Base-by-base conservation (phyloP, 2,113 vertebrate species). In the Hemibagrus wyckioides region DNA sequence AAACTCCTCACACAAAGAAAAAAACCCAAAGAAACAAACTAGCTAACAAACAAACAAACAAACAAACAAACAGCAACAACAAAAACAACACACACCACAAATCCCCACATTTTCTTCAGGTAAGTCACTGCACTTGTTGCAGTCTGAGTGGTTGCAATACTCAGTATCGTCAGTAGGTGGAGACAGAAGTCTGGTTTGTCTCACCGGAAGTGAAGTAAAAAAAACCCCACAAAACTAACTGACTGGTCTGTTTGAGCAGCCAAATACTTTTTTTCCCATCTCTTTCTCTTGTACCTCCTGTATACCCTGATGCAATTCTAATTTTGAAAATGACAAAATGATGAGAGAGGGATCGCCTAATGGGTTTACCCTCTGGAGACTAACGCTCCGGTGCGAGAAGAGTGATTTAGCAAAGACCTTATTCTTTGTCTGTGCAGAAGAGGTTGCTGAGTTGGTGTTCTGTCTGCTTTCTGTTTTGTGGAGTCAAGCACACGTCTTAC, bases 141-240 rank as follows among this genome's bases (percentile, higher is more conserved):
- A 48, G 23, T 30, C 10, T 75, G 28, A 61, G 67, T 21, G 33
- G 54, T 13, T 82, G 85, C 48, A 73, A 39, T 87, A 82, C n/a
- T 41, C 23, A 8, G 39, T 75, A 14, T 61, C n/a, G 5, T 50
- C 86, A 77, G 41, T 76, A 77, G 80, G 57, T 87, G 86, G 86
- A 57, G 48, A 10, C 80, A 87, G 30, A 23, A 65, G 56, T 30
- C 41, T 76, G 41, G 14, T 28, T 83, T 83, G 28, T 6, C 6
- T 48, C 57, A 87, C 86, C 80, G 80, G 86, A 87, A 83, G 80
- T 87, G 56, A 85, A 36, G 21, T 39, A 2, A 1, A 56, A 30
- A 80, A 56, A 80, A 56, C 33, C 8, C 52, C 59, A 81, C 23
- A n/a, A 65, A 61, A 36, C 9, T 33, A 50, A n/a, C n/a, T n/a